These are phyloP conservation scores for Leptestheria dahalacensis DNA, from an alignment of 1,140 invertebrate species.

Conservation along the genomic window DNA sequence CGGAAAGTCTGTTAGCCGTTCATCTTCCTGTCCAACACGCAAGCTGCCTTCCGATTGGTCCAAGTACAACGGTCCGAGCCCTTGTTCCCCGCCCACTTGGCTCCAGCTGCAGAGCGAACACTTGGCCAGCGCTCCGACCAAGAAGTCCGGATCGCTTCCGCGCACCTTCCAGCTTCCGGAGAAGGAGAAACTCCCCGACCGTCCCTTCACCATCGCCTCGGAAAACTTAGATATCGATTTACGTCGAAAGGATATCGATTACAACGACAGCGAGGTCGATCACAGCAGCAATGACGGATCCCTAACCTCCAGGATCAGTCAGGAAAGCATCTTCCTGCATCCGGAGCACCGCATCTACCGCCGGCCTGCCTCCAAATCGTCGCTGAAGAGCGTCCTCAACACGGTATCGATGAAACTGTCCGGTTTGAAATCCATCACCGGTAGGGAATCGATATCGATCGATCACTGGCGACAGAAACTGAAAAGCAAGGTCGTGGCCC, in stretches of 20 bases:
- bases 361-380: conserved; percentile 31
- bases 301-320: conserved; percentile 29
- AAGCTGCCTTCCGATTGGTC: conserved; percentile 10
- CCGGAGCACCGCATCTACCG: conserved; percentile 62
- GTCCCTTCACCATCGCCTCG: conserved; percentile 55
- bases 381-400: conserved; percentile 30
- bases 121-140: conserved; percentile 28
- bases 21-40: conserved; percentile 12
- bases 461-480: background rate
- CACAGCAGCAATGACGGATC: conserved; percentile 34
- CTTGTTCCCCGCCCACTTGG: conserved; percentile 41
- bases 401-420: conserved; percentile 26
- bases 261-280: conserved; percentile 23
- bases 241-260: conserved; percentile 20
- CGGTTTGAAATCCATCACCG: conserved; percentile 8
- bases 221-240: conserved; percentile 44
- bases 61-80: conserved; percentile 29
- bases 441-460: conserved; percentile 3
- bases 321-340: conserved; percentile 40
- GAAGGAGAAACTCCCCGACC: conserved; percentile 23
- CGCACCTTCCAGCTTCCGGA: conserved; percentile 45
- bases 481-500: conserved; percentile 22
- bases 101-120: conserved; percentile 40
- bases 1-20: conserved; percentile 2
- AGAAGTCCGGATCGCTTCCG: conserved; percentile 59